Evolutionary conservation across 2,113 vertebrate species (phyloP).

Genomic region (Seriola rivoliana): DNA sequence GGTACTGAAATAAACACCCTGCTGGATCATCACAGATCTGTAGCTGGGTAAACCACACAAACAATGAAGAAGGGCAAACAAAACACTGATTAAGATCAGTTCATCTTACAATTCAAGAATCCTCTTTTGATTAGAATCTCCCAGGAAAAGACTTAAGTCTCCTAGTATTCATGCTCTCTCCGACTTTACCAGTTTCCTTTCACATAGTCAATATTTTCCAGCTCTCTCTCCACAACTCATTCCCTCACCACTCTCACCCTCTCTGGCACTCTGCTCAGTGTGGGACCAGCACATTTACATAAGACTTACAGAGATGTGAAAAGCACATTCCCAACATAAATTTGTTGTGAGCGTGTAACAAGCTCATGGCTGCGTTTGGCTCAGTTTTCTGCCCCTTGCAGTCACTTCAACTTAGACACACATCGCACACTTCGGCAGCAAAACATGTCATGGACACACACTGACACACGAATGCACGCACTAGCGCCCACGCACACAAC

Average conservation of each 20-base stretch:
- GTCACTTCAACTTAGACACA: slow-evolving; percentile 47
- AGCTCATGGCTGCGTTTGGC: slow-evolving; percentile 50
- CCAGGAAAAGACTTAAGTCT: slow-evolving; percentile 31
- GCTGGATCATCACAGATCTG: slow-evolving; percentile 44
- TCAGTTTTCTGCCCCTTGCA: slow-evolving; percentile 21
- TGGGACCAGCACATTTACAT: slow-evolving; percentile 46
- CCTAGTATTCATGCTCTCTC: neutral
- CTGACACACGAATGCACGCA: neutral
- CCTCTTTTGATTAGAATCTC: slow-evolving; percentile 43
- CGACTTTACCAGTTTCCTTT: slow-evolving; percentile 29
- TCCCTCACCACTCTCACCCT: slow-evolving; percentile 7
- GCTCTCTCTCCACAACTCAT: neutral
- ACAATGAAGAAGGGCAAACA: slow-evolving; percentile 58
- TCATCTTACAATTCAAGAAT: slow-evolving; percentile 13
- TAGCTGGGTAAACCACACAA: slow-evolving; percentile 41
- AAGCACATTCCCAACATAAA: slow-evolving; percentile 55
- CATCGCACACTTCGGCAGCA: neutral
- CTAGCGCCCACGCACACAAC: neutral
- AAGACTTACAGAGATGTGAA: slow-evolving; percentile 52
- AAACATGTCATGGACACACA: slow-evolving; percentile 3
- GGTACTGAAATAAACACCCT: slow-evolving; percentile 23
- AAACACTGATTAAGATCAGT: slow-evolving; percentile 57
- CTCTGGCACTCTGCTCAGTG: slow-evolving; percentile 21
- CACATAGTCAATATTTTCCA: slow-evolving; percentile 30
- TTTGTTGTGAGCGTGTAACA: slow-evolving; percentile 61